A percentile compares a stretch with the other conserved stretches of the same genome.
Evolutionary conservation across 1,140 invertebrate genomes (phyloP).

Genomic region (Dreissena rostriformis): DNA sequence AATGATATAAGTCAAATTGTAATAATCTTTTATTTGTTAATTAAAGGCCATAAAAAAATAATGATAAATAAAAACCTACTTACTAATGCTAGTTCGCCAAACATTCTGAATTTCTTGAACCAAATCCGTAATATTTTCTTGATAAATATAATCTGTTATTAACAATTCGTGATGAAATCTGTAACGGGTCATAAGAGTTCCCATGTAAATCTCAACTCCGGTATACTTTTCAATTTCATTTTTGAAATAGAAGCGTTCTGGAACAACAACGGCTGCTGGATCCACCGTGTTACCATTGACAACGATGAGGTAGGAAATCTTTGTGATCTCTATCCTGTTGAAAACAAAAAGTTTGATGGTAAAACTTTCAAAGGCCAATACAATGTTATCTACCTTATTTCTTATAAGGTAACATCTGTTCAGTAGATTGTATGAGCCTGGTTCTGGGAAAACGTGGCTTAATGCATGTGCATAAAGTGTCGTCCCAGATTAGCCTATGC

Average conservation of each 20-base stretch:
- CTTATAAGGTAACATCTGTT: background rate
- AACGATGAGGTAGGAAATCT: conserved; percentile 23
- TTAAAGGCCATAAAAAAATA: too few relatives aligned
- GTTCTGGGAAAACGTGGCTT: background rate
- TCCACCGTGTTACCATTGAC: conserved; percentile 9
- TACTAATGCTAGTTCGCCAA: background rate
- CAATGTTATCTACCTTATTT: background rate
- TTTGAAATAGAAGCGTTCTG: background rate
- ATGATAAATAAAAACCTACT: conserved; percentile 8
- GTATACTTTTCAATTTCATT: too few relatives aligned
- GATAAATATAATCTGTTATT: conserved; percentile 28
- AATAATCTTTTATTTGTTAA: too few relatives aligned
- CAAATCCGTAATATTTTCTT: conserved; percentile 36
- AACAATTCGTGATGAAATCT: conserved; percentile 37
- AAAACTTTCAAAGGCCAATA: too few relatives aligned
- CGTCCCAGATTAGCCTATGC: too few relatives aligned
- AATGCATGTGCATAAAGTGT: too few relatives aligned
- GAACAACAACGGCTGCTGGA: conserved; percentile 20
- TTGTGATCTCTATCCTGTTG: conserved; percentile 31
- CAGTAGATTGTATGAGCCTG: background rate
- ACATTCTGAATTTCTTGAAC: conserved; percentile 20
- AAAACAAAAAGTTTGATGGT: too few relatives aligned
- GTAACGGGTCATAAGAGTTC: conserved; percentile 2
- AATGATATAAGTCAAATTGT: too few relatives aligned
- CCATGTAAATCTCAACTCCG: background rate